Evolutionary conservation across 2,888 invertebrate species (phyloP).

Genomic region (Cactoblastis cactorum): DNA sequence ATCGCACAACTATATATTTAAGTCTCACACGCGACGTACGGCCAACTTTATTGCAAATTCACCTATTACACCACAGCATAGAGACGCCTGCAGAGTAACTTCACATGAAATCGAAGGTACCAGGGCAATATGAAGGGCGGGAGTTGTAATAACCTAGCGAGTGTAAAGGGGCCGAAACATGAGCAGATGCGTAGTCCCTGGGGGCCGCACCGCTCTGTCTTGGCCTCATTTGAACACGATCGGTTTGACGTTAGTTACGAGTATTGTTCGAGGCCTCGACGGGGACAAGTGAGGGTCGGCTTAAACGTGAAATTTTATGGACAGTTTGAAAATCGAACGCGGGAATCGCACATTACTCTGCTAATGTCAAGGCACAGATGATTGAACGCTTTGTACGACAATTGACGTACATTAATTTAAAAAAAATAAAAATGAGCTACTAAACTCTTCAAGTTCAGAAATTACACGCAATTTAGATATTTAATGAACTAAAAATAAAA

Average conservation of each 20-base stretch:
- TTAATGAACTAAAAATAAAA: too few relatives aligned
- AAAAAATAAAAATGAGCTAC: too few relatives aligned
- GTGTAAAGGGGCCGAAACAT: conserved; percentile 25
- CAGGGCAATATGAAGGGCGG: conserved; percentile 31
- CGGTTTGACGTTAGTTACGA: conserved; percentile 59
- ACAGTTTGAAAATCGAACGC: conserved; percentile 16
- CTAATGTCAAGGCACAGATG: background rate
- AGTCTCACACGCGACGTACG: conserved; percentile 18
- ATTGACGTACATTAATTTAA: too few relatives aligned
- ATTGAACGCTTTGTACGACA: too few relatives aligned
- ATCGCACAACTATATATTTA: too few relatives aligned
- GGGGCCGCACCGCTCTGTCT: conserved; percentile 22
- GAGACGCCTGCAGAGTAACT: too few relatives aligned
- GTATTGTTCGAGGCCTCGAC: conserved; percentile 28
- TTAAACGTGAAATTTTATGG: conserved; percentile 2
- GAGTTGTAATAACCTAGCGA: conserved; percentile 21
- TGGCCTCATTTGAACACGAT: conserved; percentile 30
- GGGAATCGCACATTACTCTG: background rate
- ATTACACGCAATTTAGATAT: too few relatives aligned
- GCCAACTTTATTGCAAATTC: too few relatives aligned
- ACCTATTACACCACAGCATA: too few relatives aligned
- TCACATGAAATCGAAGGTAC: too few relatives aligned
- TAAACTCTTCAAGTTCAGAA: too few relatives aligned
- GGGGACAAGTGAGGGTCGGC: conserved; percentile 31
- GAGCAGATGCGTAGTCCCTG: conserved; percentile 38